Evolutionary conservation across 1,140 invertebrate species (phyloP).

Genomic region (Pteromalus puparum): DNA sequence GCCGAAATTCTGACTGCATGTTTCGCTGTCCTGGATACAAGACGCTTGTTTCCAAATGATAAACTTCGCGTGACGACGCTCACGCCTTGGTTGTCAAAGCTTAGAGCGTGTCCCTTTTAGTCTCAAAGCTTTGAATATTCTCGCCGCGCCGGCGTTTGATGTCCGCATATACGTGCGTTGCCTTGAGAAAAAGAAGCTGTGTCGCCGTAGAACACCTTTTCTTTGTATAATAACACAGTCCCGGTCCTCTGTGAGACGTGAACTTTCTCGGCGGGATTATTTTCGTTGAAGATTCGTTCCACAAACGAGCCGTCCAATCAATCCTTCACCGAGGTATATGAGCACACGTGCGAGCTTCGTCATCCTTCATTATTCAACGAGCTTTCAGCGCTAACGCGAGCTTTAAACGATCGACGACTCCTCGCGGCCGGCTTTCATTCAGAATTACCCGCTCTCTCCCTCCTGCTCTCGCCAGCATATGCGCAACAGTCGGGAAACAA

Average conservation of each 20-base stretch:
- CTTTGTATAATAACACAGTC: background rate
- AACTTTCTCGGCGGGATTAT: no score
- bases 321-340: background rate
- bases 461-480: no score
- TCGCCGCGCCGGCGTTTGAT: background rate
- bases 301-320: background rate
- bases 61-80: background rate
- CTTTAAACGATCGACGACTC: background rate
- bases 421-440: no score
- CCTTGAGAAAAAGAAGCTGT: background rate
- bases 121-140: background rate
- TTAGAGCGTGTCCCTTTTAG: background rate
- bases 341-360: background rate
- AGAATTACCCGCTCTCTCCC: no score
- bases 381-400: background rate
- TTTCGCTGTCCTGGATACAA: no score
- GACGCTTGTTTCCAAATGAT: background rate
- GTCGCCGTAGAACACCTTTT: background rate
- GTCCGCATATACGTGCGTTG: background rate
- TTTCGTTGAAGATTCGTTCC: no score
- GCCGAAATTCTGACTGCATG: background rate
- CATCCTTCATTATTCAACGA: background rate
- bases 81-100: background rate
- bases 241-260: no score
- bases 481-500: background rate